phyloP scores from a whole-genome alignment of 2,888 invertebrate species.

The Chaetoderma sp. region DNA sequence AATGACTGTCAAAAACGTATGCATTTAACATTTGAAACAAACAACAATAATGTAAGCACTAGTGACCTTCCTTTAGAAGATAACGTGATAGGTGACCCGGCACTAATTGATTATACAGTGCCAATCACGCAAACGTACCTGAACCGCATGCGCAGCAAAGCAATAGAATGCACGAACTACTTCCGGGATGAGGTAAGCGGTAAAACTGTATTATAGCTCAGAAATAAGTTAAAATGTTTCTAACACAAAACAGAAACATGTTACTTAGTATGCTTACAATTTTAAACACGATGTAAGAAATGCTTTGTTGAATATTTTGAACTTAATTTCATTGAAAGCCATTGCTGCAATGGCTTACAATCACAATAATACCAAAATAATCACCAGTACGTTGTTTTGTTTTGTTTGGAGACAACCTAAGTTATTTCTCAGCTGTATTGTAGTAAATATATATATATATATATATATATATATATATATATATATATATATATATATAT shows the following conservation, averaged over 20 bases:
- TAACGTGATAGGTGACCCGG: conserved; percentile 55
- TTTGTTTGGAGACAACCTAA: not conserved
- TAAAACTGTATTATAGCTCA: not conserved
- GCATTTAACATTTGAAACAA: conserved; percentile 71
- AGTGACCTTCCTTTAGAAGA: not conserved
- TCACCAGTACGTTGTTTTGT: not conserved
- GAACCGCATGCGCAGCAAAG: conserved; percentile 68
- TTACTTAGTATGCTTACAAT: not conserved
- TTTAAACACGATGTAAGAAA: no score
- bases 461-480: not conserved
- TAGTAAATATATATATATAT: not conserved
- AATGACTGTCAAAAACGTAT: conserved; percentile 86
- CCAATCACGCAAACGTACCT: conserved; percentile 91
- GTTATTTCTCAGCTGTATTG: not conserved
- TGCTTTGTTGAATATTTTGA: no score
- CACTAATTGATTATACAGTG: conserved; percentile 82
- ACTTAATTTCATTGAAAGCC: no score
- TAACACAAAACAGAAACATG: no score
- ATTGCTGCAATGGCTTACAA: no score
- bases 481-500: not conserved
- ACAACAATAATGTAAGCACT: conserved; percentile 33
- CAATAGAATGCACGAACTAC: conserved; percentile 39
- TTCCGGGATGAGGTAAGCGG: conserved; percentile 47
- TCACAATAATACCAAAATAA: not conserved
- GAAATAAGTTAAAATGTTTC: no score